phyloP scores from a whole-genome alignment of 2,113 vertebrate species.

The Phylloscopus trochiloides region DNA sequence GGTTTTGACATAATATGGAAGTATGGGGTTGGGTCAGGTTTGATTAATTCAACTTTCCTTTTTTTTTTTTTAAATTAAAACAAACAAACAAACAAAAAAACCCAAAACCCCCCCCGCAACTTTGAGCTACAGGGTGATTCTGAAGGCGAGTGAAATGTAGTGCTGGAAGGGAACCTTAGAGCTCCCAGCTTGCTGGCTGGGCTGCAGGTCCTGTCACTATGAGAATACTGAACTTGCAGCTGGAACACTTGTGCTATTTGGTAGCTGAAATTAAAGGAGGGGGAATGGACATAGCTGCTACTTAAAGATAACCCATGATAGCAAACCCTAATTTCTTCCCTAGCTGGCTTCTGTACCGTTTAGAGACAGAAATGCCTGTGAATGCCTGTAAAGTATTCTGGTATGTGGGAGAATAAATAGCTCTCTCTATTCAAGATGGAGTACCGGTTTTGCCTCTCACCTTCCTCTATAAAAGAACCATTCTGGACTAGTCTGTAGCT shows the following conservation, averaged over 20 bases:
- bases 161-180: neutral
- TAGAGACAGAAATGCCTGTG: neutral
- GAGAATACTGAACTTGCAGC: neutral
- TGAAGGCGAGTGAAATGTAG: neutral
- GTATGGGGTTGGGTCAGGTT: neutral
- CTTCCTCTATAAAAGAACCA: neutral
- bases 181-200: neutral
- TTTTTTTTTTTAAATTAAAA: neutral
- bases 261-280: neutral
- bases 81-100: too few species aligned
- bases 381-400: neutral
- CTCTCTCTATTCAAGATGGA: neutral
- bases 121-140: neutral
- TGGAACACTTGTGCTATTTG: neutral
- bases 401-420: neutral
- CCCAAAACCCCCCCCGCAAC: neutral
- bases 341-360: neutral
- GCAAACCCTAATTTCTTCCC: neutral
- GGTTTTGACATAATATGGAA: neutral
- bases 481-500: neutral
- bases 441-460: neutral
- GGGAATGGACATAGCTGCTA: neutral
- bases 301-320: neutral
- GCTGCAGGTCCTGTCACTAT: neutral
- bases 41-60: neutral